Evolutionary conservation across 2,888 invertebrate genomes (phyloP).

Genomic region (Xestoiulus laeticollis): DNA sequence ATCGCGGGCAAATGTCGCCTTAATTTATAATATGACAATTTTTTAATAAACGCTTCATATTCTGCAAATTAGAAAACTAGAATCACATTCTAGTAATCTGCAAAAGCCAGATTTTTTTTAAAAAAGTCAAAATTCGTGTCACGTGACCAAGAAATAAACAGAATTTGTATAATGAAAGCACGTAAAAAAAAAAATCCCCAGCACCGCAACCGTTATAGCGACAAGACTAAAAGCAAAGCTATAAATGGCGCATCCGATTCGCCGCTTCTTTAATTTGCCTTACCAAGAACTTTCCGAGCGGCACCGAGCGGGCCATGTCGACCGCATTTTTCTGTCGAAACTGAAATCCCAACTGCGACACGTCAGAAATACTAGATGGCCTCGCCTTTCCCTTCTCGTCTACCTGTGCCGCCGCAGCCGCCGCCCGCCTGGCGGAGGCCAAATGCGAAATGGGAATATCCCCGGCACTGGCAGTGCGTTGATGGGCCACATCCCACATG

Average conservation of each 20-base stretch:
- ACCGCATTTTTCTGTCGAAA: slow-evolving; percentile 51
- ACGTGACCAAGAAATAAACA: not conserved
- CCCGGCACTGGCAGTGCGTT: slow-evolving; percentile 50
- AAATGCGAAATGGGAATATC: slow-evolving; percentile 49
- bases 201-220: not conserved
- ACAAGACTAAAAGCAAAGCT: not conserved
- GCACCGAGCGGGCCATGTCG: slow-evolving; percentile 54
- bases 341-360: slow-evolving; percentile 54
- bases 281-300: slow-evolving; percentile 56
- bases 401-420: not conserved
- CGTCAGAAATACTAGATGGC: slow-evolving; percentile 55
- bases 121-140: too few species aligned
- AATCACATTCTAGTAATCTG: too few species aligned
- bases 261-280: not conserved
- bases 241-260: not conserved
- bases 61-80: too few species aligned
- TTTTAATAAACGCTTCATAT: too few species aligned
- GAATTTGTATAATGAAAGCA: not conserved
- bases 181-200: not conserved
- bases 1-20: too few species aligned
- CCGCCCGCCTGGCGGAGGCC: not conserved
- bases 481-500: slow-evolving; percentile 56
- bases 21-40: too few species aligned
- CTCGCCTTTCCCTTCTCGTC: not conserved
- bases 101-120: too few species aligned